Evolutionary conservation across 1,140 invertebrate genomes (phyloP), one percentile per base, ranked within the genome.

Genomic region (Caenorhabditis brenneri): DNA sequence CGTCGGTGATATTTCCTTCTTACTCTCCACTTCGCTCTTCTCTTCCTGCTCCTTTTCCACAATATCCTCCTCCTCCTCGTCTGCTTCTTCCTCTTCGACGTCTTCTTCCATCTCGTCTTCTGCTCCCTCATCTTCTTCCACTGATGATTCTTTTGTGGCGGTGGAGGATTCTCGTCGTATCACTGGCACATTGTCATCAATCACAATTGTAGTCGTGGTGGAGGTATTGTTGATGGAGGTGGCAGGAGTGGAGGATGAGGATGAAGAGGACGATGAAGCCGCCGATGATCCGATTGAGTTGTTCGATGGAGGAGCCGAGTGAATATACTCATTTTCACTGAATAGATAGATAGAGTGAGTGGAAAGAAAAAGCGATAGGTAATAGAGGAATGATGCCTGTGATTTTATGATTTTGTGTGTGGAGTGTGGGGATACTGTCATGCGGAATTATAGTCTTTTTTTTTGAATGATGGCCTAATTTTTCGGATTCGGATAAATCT

Each of bases 291-390:
- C n/a, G n/a, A n/a, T n/a, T n/a, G n/a, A n/a, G n/a, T n/a, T n/a
- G n/a, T n/a, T n/a, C n/a, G n/a, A n/a, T n/a, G n/a, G n/a, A n/a
- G n/a, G n/a, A n/a, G 42, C n/a, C 24, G 79, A 80, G 49, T 80
- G 79, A 3, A 80, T 0, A 33, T 31, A 39, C 12, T 81, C 80
- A 12, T 81, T 81, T 48, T 81, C 80, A 48, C 80, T 80, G 31
- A 27, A 80, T 16, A 53, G n/a, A n/a, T n/a, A n/a, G n/a, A n/a
- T 27, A 65, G 36, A 36, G 16, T 36, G 9, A 36, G 19, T 9
- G 10, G 10, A 65, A 9, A 36, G 58, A 65, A n/a, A n/a, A n/a
- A 65, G 58, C 58, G 58, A 65, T 65, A 65, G 58, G 19, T 6
- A 19, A 51, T 51, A 58, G 24, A n/a, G n/a, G n/a, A n/a, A n/a